Conservation (phyloP, 2,888 invertebrate species). For the Machimus rusticus region DNA sequence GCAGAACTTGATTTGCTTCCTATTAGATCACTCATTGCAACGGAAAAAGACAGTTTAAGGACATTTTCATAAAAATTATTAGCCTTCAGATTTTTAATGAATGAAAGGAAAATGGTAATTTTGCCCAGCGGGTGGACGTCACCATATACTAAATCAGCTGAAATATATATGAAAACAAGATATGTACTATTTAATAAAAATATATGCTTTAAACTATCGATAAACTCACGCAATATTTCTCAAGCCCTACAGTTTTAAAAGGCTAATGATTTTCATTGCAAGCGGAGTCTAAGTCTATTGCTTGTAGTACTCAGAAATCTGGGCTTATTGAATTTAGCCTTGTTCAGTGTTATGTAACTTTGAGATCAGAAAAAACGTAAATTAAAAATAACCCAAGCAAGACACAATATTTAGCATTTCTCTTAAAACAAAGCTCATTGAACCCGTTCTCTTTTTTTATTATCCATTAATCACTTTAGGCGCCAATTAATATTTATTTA, state of each 20-base stretch:
- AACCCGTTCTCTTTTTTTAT: background rate
- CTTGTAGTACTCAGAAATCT: background rate
- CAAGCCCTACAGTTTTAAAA: too few relatives aligned
- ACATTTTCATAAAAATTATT: background rate
- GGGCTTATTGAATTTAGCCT: background rate
- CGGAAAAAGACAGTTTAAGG: background rate
- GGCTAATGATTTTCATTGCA: too few relatives aligned
- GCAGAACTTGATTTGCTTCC: background rate
- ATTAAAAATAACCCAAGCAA: background rate
- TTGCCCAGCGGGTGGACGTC: background rate
- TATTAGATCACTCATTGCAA: background rate
- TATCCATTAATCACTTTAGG: background rate
- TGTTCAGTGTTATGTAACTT: background rate
- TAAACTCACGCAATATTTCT: too few relatives aligned
- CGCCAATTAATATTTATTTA: background rate
- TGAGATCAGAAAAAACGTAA: background rate
- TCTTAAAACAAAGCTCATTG: background rate
- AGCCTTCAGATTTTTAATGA: background rate
- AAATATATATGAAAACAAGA: too few relatives aligned
- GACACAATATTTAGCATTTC: background rate
- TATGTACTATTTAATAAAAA: too few relatives aligned
- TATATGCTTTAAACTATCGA: too few relatives aligned
- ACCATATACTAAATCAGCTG: too few relatives aligned
- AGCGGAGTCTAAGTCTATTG: too few relatives aligned
- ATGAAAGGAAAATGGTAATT: background rate